Evolutionary conservation across 2,888 invertebrate species (phyloP), one percentile per base, ranked within the genome.

Genomic region (Dichetophora obliterata): DNA sequence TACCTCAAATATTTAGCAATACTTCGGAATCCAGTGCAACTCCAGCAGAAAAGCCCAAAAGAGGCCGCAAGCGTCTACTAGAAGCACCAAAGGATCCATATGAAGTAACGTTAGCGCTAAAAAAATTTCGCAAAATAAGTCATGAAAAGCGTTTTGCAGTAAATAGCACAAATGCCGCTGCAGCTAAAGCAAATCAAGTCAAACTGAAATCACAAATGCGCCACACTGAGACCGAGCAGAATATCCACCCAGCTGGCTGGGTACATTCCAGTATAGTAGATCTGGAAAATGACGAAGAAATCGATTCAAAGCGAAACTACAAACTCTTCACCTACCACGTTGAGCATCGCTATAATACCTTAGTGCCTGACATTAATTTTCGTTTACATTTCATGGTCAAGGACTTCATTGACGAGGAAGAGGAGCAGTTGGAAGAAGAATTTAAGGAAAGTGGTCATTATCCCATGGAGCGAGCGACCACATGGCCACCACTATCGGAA

Each of bases 321-420:
- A 86, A 86, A 75, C 68, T 88, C 19, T 88, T 86, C 68, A 86
- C 87, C 0, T 85, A 87, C 76, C 85, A 87, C 71, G 83, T 87
- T 0, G 89, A 89, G 77, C 89, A 88, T 75, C 83, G 89, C 37
- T 88, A 89, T 63, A 88, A 87, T 75, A 88, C 88, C 0, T 80
- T 89, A 0, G 82, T 87, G 54, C 83, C 85, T 0, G 89, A 89
- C 75, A 80, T 88, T 75, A 83, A 87, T 81, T 80, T 89, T 83
- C 75, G 86, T 78, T 77, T 86, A 83, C 80, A 84, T 84, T 79
- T 86, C 73, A 84, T 88, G 76, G 85, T 89, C 0, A 88, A 88
- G 71, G 88, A 89, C 75, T 89, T 83, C 74, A 85, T 89, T n/a
- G 82, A 86, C 59, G 81, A 81, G n/a, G 82, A 82, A 71, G 82